A percentile compares a stretch with the other conserved stretches of the same genome.
phyloP scores from a whole-genome alignment of 2,797 vertebrate species.

The Luscinia luscinia region DNA sequence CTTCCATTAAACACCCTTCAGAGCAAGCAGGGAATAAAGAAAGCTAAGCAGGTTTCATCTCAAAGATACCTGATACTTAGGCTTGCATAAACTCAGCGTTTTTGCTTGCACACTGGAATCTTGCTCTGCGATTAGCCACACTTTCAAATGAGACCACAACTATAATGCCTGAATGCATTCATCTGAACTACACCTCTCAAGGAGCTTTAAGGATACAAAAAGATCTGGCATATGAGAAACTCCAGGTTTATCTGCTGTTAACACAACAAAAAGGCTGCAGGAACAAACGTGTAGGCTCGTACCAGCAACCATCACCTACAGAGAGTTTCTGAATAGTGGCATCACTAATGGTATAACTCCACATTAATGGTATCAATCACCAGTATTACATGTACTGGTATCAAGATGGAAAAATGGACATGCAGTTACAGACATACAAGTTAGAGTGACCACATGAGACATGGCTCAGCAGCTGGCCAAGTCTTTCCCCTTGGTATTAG shows the following conservation, averaged over 20 bases:
- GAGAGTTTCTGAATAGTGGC: background rate
- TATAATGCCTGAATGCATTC: background rate
- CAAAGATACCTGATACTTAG: background rate
- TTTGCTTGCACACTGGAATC: background rate
- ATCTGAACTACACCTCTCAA: background rate
- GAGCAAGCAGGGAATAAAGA: background rate
- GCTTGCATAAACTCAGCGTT: background rate
- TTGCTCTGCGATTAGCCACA: background rate
- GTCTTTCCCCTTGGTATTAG: background rate
- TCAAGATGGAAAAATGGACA: background rate
- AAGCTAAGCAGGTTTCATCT: background rate
- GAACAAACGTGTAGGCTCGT: background rate
- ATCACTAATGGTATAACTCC: background rate
- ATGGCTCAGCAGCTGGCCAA: background rate
- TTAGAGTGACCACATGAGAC: rapidly evolving
- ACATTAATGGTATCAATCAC: background rate
- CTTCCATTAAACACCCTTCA: background rate
- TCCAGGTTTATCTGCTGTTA: background rate
- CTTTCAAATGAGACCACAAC: background rate
- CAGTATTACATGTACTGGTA: background rate
- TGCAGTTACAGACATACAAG: background rate
- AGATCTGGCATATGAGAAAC: background rate
- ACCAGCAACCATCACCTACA: background rate
- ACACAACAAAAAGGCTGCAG: background rate
- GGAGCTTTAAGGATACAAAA: background rate